Conservation (phyloP, 2,797 vertebrate genomes). For the Eremophila alpestris region DNA sequence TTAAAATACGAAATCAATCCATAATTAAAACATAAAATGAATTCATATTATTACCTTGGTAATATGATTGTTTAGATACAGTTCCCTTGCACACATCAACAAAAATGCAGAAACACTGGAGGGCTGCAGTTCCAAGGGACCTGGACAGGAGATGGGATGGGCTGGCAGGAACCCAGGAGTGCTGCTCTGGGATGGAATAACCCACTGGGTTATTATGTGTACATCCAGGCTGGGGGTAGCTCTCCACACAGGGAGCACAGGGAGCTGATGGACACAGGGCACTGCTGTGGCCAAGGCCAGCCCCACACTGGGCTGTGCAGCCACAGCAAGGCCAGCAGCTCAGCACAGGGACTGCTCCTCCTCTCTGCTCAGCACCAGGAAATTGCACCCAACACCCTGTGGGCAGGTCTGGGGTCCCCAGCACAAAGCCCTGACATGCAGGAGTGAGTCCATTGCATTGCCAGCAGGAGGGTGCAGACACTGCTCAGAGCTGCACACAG, state of each 20-base stretch:
- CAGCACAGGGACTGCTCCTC: neutral
- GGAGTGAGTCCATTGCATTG: fast-evolving
- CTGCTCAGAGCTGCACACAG: neutral
- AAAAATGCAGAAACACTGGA: neutral
- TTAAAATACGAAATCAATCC: neutral
- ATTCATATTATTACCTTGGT: neutral
- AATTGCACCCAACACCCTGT: neutral
- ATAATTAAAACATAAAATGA: neutral
- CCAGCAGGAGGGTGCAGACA: neutral
- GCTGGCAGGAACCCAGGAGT: neutral
- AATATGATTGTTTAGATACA: neutral
- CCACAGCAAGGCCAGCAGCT: neutral
- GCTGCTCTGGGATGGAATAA: neutral
- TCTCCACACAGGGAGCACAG: neutral
- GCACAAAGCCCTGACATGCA: neutral
- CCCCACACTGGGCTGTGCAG: neutral
- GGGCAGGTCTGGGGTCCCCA: neutral
- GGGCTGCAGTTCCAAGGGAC: neutral
- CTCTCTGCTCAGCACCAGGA: neutral
- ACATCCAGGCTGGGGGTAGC: neutral
- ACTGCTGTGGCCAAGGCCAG: neutral
- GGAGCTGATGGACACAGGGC: neutral
- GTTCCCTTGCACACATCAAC: neutral
- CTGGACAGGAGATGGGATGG: fast-evolving
- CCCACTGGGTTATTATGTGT: too few relatives aligned